Evolutionary conservation across 2,113 vertebrate genomes (phyloP), one percentile per base, ranked within the genome.

Genomic region (Nerophis lumbriciformis): DNA sequence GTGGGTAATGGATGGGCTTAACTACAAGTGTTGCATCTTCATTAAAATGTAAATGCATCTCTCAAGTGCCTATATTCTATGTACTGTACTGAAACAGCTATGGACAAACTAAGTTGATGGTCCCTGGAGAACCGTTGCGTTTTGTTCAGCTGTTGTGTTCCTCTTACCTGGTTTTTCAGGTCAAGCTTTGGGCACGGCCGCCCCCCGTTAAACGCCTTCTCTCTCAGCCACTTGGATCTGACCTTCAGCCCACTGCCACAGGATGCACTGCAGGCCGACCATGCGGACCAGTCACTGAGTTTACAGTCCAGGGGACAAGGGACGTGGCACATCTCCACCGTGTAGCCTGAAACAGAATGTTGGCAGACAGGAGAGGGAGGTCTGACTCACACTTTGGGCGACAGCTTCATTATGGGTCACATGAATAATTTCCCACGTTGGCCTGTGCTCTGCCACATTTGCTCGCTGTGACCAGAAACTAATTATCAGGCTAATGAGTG

Each of bases 221-320:
- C 95, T 62, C 95, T 92, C 9, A 98, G 89, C 95, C 96, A 99
- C 76, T 89, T 95, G 64, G 93, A 98, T 62, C 96, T 83, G 70
- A 93, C 89, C 84, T 89, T 94, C 68, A 97, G 81, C 56, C 97
- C 96, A 0, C 90, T 88, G 4, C 95, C 95, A 79, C 95, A 97
- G 7, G 93, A 91, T 1, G 91, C 88, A 72, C 94, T 98, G 90
- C 97, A 99, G 48, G 90, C 63, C 0, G 93, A 92, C 97, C 97
- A 99, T 4, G 82, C 68, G 16, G 97, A 97, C 97, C 97, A 99
- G 5, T 93, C 92, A 1, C 96, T 99, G 81, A 99, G 88, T 75
- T 93, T 94, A 85, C 97, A 99, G 85, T 99, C 97, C 59, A 97
- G 93, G 1, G 97, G 96, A 61, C 97, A 99, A 12, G 95, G 93